These are phyloP conservation scores for Thrips palmi DNA, from an alignment of 1,140 invertebrate species.

Conservation along the genomic window DNA sequence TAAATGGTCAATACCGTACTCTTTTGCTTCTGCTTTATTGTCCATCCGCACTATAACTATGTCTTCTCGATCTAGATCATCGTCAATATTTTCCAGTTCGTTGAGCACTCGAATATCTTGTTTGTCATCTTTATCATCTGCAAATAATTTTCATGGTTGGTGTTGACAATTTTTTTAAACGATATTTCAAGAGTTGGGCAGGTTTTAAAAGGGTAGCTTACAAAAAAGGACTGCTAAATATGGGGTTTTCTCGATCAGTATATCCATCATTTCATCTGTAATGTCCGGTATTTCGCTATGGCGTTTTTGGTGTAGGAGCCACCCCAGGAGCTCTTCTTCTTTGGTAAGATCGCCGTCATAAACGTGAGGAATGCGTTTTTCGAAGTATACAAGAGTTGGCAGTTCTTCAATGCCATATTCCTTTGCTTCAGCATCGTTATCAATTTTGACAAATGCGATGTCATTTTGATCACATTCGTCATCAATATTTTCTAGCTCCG, in stretches of 20 bases:
- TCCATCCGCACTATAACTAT: constrained; percentile 81
- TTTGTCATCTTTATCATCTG: constrained; percentile 79
- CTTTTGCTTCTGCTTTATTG: constrained; percentile 71
- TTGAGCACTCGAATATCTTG: constrained; percentile 73
- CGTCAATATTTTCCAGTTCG: constrained; percentile 83
- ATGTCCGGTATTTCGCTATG: constrained; percentile 83
- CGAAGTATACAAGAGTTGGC: constrained; percentile 70
- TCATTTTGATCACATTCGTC: constrained; percentile 84
- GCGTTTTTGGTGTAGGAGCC: constrained; percentile 74
- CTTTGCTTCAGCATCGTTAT: constrained; percentile 70
- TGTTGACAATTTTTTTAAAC: constrained; percentile 5
- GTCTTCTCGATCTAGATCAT: constrained; percentile 74
- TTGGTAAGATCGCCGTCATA: constrained; percentile 84
- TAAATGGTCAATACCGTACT: constrained; percentile 77
- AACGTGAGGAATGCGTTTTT: constrained; percentile 69
- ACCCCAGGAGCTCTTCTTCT: constrained; percentile 74
- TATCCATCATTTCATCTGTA: constrained; percentile 86
- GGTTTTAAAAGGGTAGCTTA: constrained; percentile 30
- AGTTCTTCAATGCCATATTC: constrained; percentile 72
- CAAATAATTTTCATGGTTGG: constrained; percentile 13
- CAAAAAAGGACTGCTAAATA: constrained; percentile 74
- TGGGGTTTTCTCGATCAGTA: constrained; percentile 59
- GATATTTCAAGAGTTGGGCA: constrained; percentile 3
- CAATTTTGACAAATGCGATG: constrained; percentile 85
- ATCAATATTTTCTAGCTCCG: constrained; percentile 83